These are phyloP conservation scores for Plebejus argus DNA, from an alignment of 2,888 invertebrate genomes.

Conservation along the genomic window DNA sequence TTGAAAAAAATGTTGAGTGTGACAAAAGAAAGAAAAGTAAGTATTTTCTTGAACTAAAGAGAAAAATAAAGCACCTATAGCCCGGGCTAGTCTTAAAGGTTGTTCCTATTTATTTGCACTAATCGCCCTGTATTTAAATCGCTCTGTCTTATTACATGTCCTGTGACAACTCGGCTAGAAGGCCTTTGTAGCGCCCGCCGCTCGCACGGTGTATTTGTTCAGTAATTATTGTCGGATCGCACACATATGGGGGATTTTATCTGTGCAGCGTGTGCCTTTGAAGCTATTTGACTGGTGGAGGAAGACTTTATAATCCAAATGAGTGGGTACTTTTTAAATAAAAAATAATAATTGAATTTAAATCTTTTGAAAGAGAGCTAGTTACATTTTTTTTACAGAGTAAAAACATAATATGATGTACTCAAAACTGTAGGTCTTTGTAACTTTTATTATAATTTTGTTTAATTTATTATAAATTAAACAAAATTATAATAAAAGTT, in stretches of 20 bases:
- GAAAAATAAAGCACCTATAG: background rate
- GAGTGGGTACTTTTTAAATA: background rate
- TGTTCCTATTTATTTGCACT: background rate
- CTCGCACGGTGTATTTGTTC: slow-evolving; percentile 43
- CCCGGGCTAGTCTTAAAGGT: background rate
- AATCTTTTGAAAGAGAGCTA: too few relatives aligned
- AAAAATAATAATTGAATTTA: background rate
- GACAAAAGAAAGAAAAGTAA: background rate
- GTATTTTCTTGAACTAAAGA: background rate
- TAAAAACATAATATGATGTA: too few relatives aligned
- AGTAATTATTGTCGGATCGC: slow-evolving; percentile 45
- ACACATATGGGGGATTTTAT: slow-evolving; percentile 31
- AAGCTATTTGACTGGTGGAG: background rate
- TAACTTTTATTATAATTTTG: too few relatives aligned
- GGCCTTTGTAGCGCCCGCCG: slow-evolving; percentile 45
- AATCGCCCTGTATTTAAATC: slow-evolving; percentile 21
- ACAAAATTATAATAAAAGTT: too few relatives aligned
- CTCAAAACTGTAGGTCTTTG: too few relatives aligned
- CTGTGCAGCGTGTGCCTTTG: background rate
- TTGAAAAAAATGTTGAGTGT: too few relatives aligned
- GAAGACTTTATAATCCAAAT: background rate
- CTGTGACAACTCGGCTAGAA: slow-evolving; percentile 54
- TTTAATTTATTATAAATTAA: too few relatives aligned
- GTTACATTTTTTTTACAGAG: too few relatives aligned
- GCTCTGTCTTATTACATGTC: slow-evolving; percentile 48